Base-by-base conservation (phyloP, 2,888 invertebrate genomes). In the Synergus laeviventris region DNA sequence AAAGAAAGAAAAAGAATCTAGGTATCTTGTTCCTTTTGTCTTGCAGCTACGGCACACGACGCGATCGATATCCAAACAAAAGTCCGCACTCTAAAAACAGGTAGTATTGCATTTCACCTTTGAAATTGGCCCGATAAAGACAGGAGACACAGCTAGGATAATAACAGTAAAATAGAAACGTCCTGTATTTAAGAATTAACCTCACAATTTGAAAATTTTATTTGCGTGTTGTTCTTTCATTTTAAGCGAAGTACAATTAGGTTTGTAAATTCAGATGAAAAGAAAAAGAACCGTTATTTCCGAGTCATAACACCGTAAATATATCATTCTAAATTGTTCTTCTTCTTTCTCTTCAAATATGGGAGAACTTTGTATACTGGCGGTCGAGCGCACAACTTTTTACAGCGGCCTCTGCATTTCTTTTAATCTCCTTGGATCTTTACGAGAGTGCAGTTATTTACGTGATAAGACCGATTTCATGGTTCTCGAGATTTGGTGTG, bases 61-160 rank as follows among this genome's bases (percentile, higher is more conserved):
- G 18, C 18, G 62, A 64, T 64, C 62, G 39, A 64, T 64, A 64
- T 39, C 39, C n/a, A n/a, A 64, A 64, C 62, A 64, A 62, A 39
- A 39, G 9, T 38, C 8, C n/a, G 4, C 18, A 18, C 18, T 64
- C 39, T 64, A n/a, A 62, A 39, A 39, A 36, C 38, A 62, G 18
- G 38, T 4, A 16, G 16, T 62, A 62, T 18, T 62, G 38, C 39
- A 38, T 39, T 39, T 39, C 39, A 18, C 39, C 18, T 62, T 62
- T 62, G 62, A 62, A 39, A 62, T 62, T 62, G 31, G 31, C 31
- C 4, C 31, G 31, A 31, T 31, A 31, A 31, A 31, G 31, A 31
- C 31, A 31, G 31, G 31, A 31, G 31, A 31, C 4, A 31, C 31
- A 31, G 31, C n/a, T 31, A 31, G 31, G 31, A 31, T 31, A 31